These are phyloP conservation scores for Rhadinocentrus ornatus DNA, from an alignment of 2,797 vertebrate species.

Conservation along the genomic window DNA sequence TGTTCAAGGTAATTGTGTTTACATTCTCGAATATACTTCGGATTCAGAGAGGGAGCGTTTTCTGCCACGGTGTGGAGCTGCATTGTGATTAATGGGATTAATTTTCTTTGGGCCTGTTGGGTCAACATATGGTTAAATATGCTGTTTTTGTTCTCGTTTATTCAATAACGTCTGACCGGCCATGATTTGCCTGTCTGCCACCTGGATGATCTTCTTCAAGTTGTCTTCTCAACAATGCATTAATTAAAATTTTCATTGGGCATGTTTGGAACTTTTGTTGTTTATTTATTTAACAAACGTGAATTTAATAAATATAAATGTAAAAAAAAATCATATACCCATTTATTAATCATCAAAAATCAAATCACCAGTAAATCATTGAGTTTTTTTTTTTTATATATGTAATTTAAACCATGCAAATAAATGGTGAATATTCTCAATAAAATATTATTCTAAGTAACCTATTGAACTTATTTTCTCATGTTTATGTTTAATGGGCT, in stretches of 20 bases:
- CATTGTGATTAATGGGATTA: not conserved
- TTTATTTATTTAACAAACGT: too few species aligned
- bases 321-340: too few species aligned
- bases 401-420: too few species aligned
- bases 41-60: not conserved
- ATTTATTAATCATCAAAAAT: too few species aligned
- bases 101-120: not conserved
- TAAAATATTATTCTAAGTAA: not conserved
- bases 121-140: not conserved
- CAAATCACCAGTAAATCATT: not conserved
- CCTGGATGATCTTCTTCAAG: not conserved
- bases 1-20: constrained; percentile 9
- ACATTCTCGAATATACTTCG: constrained; percentile 9
- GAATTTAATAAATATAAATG: too few species aligned
- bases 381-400: too few species aligned
- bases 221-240: not conserved
- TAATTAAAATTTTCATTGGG: too few species aligned
- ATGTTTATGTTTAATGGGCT: too few species aligned
- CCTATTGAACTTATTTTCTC: not conserved
- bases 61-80: not conserved
- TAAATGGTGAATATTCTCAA: not conserved
- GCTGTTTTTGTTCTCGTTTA: not conserved
- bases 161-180: not conserved
- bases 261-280: too few species aligned
- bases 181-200: not conserved